Base-by-base conservation (phyloP, 2,797 vertebrate genomes). In the Halcyon leucocephala region DNA sequence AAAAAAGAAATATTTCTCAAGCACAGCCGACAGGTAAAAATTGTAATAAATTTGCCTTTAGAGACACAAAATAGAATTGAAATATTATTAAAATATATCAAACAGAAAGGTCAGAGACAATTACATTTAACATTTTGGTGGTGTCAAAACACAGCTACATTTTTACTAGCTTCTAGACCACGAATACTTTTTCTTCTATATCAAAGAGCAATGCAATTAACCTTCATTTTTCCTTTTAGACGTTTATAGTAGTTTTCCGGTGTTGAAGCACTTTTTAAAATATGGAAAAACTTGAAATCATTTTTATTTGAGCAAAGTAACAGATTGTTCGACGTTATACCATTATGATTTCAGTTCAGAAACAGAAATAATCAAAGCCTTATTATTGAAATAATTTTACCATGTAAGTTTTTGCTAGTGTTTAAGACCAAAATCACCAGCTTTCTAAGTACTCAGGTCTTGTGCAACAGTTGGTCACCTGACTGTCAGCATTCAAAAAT, bases 1-100 rank as follows among this genome's bases (percentile, higher is more conserved):
- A 67, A 92, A 92, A 95, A 54, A 54, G 10, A 16, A 71, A n/a
- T 62, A 35, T 85, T 91, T 93, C 67, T 82, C 52, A 93, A 81
- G 19, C 8, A 54, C 12, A 82, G 17, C 9, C 86, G 80, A 87
- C 12, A 64, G 77, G 19, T 31, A 29, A 54, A 52, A 54, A 28
- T 52, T 28, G 7, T 54, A 54, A 54, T 52, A 29, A 52, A 31
- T 54, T 31, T 54, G 52, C 52, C 28, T 29, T 19, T 54, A 54
- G 52, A 31, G 29, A 31, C 52, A 19, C 51, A 29, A 10, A 54
- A 19, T 52, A 52, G 51, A 54, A 54, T 31, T 31, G 16, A 54
- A 54, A 31, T 54, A 29, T 54, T 31, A 54, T 31, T 54, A 54
- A 31, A 54, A 54, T 54, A 10, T 31, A 29, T 54, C 28, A 31